Percentiles rank a stretch among this genome's conserved stretches.
phyloP scores from a whole-genome alignment of 2,797 vertebrate genomes.

The Neopelma chrysocephalum region DNA sequence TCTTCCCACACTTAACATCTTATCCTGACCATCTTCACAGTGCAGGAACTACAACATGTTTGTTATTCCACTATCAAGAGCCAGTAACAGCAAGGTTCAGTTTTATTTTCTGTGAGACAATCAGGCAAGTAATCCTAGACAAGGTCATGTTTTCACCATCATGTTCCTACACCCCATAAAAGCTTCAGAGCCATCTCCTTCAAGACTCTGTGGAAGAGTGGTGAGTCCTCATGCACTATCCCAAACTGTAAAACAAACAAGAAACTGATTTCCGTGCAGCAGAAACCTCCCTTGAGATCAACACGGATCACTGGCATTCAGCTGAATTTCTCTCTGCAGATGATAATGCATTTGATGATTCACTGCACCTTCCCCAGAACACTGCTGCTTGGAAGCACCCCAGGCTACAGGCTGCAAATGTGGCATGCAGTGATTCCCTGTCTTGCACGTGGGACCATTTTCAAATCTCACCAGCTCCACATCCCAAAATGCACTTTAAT shows the following conservation, averaged over 20 bases:
- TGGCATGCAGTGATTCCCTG: rapidly evolving
- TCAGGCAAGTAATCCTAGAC: neutral
- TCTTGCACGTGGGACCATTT: neutral
- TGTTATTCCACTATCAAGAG: neutral
- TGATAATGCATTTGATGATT: neutral
- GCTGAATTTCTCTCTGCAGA: neutral
- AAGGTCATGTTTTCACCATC: neutral
- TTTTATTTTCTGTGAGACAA: neutral
- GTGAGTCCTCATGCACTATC: neutral
- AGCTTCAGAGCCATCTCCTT: neutral
- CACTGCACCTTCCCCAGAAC: neutral
- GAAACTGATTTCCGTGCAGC: neutral
- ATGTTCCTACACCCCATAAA: neutral
- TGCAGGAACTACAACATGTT: neutral
- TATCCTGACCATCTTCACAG: neutral
- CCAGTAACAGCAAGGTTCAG: neutral
- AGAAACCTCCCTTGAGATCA: neutral
- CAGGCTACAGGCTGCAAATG: neutral
- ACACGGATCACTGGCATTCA: neutral
- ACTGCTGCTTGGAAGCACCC: neutral
- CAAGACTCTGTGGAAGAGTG: neutral
- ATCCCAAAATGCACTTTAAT: neutral
- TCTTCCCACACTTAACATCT: neutral
- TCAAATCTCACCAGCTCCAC: neutral
- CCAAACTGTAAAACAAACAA: neutral